Evolutionary conservation across 2,113 vertebrate genomes (phyloP).

Genomic region (Junco hyemalis): DNA sequence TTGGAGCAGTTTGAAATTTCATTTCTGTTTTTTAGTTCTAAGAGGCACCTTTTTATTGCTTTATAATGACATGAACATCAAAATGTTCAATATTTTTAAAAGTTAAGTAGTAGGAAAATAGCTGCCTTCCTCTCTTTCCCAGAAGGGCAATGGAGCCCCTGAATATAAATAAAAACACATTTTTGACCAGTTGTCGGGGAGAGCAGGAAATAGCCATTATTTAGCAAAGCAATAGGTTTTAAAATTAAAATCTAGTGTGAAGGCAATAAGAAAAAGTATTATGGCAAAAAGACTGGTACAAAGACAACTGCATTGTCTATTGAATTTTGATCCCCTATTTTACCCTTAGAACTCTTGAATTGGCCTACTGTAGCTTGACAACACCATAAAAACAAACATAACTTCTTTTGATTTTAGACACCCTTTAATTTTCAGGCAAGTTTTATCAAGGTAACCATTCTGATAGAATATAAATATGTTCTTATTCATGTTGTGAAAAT

Average conservation of each 20-base stretch:
- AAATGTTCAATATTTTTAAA: conserved; percentile 39
- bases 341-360: neutral
- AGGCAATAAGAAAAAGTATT: neutral
- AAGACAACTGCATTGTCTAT: fast-evolving
- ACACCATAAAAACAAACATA: neutral
- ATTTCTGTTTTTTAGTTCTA: neutral
- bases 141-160: neutral
- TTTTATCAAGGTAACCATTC: neutral
- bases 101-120: neutral
- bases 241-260: neutral
- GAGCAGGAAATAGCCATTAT: neutral
- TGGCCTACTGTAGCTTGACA: fast-evolving
- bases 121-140: neutral
- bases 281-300: neutral
- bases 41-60: conserved; percentile 29
- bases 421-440: neutral
- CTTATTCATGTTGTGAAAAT: neutral
- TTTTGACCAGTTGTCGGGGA: neutral
- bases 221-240: neutral
- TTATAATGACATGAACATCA: conserved; percentile 13
- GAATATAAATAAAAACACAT: neutral
- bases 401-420: neutral
- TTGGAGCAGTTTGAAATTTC: neutral
- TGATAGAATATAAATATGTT: neutral
- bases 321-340: neutral